phyloP scores from a whole-genome alignment of 2,797 vertebrate genomes.

The Alectoris magna region DNA sequence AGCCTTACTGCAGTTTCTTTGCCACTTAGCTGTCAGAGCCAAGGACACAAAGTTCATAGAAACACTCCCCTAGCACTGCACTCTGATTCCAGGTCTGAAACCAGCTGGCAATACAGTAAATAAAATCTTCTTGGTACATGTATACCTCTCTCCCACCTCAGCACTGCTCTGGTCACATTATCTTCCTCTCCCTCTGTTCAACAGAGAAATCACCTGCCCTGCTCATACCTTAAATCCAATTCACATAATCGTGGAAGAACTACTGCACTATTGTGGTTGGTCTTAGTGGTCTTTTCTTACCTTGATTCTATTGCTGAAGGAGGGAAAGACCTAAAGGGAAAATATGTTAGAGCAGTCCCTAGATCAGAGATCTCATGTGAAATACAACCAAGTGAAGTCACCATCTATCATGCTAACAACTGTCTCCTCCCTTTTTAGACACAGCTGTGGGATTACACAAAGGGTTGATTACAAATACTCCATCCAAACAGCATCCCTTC shows the following conservation, averaged over 20 bases:
- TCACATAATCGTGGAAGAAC: accelerated
- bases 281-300: too few species aligned
- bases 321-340: neutral
- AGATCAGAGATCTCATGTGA: neutral
- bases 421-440: slow-evolving; percentile 24
- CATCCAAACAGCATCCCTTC: neutral
- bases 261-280: too few species aligned
- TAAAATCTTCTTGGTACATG: neutral
- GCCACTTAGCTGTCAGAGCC: neutral
- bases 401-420: neutral
- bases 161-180: neutral
- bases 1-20: neutral
- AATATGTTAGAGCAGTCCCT: neutral
- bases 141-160: neutral
- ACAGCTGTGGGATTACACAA: neutral
- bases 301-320: too few species aligned
- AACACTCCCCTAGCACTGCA: neutral
- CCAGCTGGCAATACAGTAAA: neutral
- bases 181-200: neutral
- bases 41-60: neutral
- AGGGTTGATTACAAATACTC: neutral
- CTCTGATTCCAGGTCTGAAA: neutral
- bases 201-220: neutral
- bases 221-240: neutral
- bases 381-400: neutral